Conservation (phyloP, 2,113 vertebrate genomes). For the Podocnemis expansa region DNA sequence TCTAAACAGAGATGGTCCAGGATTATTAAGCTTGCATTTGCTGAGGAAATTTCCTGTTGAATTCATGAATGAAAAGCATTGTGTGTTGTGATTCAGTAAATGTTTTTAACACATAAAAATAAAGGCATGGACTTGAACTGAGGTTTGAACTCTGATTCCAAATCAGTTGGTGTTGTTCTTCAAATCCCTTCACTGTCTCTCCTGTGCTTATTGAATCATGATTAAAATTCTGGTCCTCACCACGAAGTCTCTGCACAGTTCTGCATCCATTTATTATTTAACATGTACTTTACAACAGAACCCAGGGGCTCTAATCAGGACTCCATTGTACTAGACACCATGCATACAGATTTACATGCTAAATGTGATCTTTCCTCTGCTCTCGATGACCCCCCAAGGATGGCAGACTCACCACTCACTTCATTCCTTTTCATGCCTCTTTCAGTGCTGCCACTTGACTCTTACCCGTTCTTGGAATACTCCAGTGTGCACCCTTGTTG, state of each 20-base stretch:
- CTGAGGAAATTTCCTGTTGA: background rate
- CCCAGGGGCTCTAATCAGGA: slow-evolving; percentile 48
- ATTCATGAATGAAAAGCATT: slow-evolving; percentile 20
- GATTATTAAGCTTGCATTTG: slow-evolving; percentile 28
- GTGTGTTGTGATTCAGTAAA: background rate
- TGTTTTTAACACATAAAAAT: background rate
- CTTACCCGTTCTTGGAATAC: too few relatives aligned
- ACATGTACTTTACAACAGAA: slow-evolving; percentile 18
- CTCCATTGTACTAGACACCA: background rate
- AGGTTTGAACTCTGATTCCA: rapidly evolving
- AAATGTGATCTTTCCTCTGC: slow-evolving; percentile 26
- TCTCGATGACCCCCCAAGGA: background rate
- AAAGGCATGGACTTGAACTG: slow-evolving; percentile 23
- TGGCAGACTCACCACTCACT: background rate
- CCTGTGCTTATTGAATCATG: background rate
- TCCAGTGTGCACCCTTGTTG: background rate
- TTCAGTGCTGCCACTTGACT: background rate
- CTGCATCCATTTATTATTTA: slow-evolving; percentile 39
- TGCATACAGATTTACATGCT: slow-evolving; percentile 26
- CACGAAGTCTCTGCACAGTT: slow-evolving; percentile 59
- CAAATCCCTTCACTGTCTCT: background rate
- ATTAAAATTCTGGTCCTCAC: slow-evolving; percentile 61
- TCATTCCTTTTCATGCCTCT: background rate
- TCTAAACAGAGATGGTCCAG: background rate
- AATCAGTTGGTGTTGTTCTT: background rate